Base-by-base conservation (phyloP, 2,797 vertebrate genomes). In the Clarias pachynema region DNA sequence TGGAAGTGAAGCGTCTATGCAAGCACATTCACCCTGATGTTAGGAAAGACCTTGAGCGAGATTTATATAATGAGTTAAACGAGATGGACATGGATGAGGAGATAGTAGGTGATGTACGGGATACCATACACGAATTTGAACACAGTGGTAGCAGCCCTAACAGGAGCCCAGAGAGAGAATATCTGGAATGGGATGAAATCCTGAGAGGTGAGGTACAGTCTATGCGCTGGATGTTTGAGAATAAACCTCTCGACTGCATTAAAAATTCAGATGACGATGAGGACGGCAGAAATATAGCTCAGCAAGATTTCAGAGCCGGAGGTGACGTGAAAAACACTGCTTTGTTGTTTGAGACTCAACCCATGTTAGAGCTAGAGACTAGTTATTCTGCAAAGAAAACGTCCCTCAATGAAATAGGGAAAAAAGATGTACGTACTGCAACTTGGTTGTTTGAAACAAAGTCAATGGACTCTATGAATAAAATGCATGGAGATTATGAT, bases 321-420 rank as follows among this genome's bases (percentile, higher is more conserved):
- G 95, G 96, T 79, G 97, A 97, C 77, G 95, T 96, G 81, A 96
- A 95, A 86, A 95, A 93, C 53, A 96, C 95, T 7, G 95, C 95
- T 15, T 97, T 96, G 95, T 96, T 97, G 96, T 97, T 99, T 94
- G 97, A 98, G 94, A 96, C 93, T 2, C 95, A 97, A 79, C 94
- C 95, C 18, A 95, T 96, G 10, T 84, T 96, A 60, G 82, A 90
- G 5, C 83, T 90, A 63, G 87, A 88, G 84, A 89, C 91, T 79
- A 81, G 81, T 72, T 92, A 89, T 2, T 85, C 89, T 85, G 93
- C 94, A 90, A 93, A 91, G 53, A 91, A 87, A 86, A 94, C 94
- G 84, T 95, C 95, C 89, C 95, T 93, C 84, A 95, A 96, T 78
- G 95, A 96, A 87, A 88, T 95, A 63, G 95, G 95, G 56, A 96